Conservation (phyloP, 2,888 invertebrate species). For the Prenolepis imparis region DNA sequence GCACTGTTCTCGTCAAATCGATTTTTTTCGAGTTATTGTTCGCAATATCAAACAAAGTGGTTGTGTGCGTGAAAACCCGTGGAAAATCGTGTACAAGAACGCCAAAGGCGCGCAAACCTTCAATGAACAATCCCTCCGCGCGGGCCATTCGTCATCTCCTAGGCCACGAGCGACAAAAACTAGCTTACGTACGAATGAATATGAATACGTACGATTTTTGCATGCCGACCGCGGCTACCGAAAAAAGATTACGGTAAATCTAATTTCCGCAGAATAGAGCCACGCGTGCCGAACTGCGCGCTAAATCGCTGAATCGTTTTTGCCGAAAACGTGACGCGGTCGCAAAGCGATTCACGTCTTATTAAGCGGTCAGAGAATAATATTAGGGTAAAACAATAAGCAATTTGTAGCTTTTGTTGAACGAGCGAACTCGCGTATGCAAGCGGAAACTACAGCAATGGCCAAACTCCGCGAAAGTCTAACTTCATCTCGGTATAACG, state of each 20-base stretch:
- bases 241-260: constrained; percentile 60
- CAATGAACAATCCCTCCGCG: constrained; percentile 72
- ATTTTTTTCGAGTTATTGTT: constrained; percentile 73
- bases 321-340: constrained; percentile 5
- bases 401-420: constrained; percentile 49
- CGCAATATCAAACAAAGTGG: constrained; percentile 62
- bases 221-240: constrained; percentile 8
- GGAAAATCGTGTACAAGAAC: constrained; percentile 79
- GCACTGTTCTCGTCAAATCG: constrained; percentile 63
- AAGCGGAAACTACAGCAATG: constrained; percentile 31
- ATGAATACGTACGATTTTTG: constrained; percentile 61
- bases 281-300: background rate
- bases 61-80: constrained; percentile 73
- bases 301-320: constrained; percentile 23
- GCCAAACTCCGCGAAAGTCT: constrained; percentile 43
- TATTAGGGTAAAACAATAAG: constrained; percentile 55
- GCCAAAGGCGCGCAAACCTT: constrained; percentile 69
- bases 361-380: constrained; percentile 34
- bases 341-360: constrained; percentile 42
- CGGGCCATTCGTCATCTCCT: constrained; percentile 81
- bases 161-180: constrained; percentile 74
- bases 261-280: constrained; percentile 47
- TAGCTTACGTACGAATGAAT: constrained; percentile 78
- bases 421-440: constrained; percentile 29
- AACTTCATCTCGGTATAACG: constrained; percentile 43